These are phyloP conservation scores for Syngnathus typhle DNA, from an alignment of 2,113 vertebrate genomes.

Conservation along the genomic window DNA sequence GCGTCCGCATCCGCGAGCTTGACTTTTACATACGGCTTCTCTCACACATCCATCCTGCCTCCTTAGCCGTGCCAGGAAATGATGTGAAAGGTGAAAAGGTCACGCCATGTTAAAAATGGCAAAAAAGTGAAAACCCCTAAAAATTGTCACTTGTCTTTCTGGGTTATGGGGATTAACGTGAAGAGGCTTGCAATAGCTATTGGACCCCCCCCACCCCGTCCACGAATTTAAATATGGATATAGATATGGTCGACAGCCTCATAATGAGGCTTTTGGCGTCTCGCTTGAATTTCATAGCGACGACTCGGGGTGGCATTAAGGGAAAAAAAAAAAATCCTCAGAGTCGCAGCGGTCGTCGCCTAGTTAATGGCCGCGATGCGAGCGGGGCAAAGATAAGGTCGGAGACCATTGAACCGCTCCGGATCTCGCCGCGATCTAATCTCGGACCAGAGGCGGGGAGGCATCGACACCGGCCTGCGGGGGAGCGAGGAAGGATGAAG, in stretches of 20 bases:
- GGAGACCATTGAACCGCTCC: slow-evolving; percentile 35
- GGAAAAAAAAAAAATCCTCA: slow-evolving; percentile 13
- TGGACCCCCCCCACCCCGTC: not conserved
- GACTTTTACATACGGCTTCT: slow-evolving; percentile 39
- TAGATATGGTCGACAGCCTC: not conserved
- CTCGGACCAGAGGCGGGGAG: slow-evolving; percentile 44
- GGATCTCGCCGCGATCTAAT: slow-evolving; percentile 47
- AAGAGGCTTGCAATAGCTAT: not conserved
- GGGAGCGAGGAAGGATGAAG: not conserved
- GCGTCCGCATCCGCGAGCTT: not conserved
- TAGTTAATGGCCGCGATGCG: slow-evolving; percentile 17
- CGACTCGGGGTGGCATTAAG: not conserved
- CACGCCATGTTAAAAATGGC: not conserved
- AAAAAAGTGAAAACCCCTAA: not conserved
- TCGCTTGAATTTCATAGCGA: slow-evolving; percentile 19
- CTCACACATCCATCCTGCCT: slow-evolving; percentile 30
- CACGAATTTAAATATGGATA: no score
- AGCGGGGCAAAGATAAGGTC: slow-evolving; percentile 36
- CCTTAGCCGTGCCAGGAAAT: slow-evolving; percentile 26
- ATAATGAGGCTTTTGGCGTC: slow-evolving; percentile 15
- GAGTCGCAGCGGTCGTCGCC: slow-evolving; percentile 25
- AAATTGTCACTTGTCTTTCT: no score
- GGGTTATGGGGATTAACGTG: no score
- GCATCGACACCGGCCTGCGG: slow-evolving; percentile 36
- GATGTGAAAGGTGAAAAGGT: slow-evolving; percentile 10